Conservation (phyloP, 2,797 vertebrate species). For the Antrozous pallidus region DNA sequence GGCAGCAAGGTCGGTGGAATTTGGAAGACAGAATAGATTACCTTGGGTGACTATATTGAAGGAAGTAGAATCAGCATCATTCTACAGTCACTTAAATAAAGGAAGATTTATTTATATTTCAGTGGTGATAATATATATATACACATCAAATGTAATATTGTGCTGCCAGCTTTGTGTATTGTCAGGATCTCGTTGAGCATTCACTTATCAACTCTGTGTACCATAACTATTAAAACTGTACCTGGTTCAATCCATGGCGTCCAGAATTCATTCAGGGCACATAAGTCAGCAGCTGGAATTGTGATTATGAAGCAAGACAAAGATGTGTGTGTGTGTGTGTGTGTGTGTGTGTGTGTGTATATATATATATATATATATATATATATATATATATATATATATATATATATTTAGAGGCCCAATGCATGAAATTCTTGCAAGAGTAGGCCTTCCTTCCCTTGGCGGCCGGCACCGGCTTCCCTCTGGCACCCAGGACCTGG, state of each 20-base stretch:
- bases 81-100: background rate
- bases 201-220: background rate
- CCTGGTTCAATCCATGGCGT: background rate
- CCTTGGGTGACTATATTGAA: background rate
- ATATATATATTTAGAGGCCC: no score
- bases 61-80: background rate
- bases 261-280: background rate
- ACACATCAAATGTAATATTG: background rate
- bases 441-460: background rate
- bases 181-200: background rate
- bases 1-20: background rate
- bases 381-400: no score
- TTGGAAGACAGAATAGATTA: background rate
- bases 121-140: background rate
- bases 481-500: no score
- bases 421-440: no score
- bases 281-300: background rate
- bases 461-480: no score
- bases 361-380: no score
- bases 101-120: background rate
- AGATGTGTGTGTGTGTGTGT: no score
- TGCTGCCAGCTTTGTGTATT: background rate
- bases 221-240: background rate
- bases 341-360: no score
- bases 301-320: background rate